phyloP scores from a whole-genome alignment of 2,113 vertebrate species.

The Crypturellus undulatus region DNA sequence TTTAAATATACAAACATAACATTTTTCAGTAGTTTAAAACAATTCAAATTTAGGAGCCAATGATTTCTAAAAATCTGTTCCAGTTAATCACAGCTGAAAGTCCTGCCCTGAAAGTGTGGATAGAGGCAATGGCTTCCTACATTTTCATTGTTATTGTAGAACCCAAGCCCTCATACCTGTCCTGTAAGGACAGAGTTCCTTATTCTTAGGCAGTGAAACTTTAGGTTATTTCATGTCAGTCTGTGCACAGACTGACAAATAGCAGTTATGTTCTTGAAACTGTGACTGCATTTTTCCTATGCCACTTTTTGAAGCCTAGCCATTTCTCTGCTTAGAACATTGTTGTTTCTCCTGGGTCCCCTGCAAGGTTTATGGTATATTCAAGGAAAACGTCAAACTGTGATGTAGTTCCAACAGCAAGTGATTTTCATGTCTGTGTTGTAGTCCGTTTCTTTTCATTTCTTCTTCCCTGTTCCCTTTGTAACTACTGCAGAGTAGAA shows the following conservation, averaged over 20 bases:
- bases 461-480: neutral
- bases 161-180: fast-evolving
- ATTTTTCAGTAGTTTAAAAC: neutral
- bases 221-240: neutral
- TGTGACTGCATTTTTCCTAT: neutral
- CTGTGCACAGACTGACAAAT: neutral
- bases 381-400: conserved; percentile 12
- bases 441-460: neutral
- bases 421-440: neutral
- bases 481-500: conserved; percentile 61
- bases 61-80: neutral
- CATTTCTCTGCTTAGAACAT: neutral
- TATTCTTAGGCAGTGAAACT: neutral
- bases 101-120: neutral
- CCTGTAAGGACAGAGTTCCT: neutral
- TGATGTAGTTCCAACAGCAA: neutral
- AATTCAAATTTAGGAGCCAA: neutral
- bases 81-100: neutral
- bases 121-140: neutral
- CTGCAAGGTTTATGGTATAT: neutral
- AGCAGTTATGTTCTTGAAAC: neutral
- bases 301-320: neutral
- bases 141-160: neutral
- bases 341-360: neutral
- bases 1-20: neutral